Conservation (phyloP, 2,797 vertebrate species). For the Gallirallus australis region DNA sequence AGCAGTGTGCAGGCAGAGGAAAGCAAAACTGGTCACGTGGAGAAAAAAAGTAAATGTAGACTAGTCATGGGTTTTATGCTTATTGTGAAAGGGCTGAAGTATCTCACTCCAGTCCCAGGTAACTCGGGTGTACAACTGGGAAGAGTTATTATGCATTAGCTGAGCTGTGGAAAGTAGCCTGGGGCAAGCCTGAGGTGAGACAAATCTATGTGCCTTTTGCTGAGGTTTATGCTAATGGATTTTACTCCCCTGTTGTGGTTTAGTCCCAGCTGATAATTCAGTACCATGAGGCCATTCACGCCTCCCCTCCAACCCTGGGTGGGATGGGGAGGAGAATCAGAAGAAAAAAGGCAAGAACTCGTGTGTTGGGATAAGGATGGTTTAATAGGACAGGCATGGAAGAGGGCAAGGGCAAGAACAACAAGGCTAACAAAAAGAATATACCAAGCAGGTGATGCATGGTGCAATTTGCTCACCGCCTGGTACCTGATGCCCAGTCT, state of each 20-base stretch:
- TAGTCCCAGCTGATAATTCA: too few relatives aligned
- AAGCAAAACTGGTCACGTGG: neutral
- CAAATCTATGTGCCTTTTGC: neutral
- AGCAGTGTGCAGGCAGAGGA: neutral
- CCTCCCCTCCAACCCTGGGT: too few relatives aligned
- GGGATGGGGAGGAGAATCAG: too few relatives aligned
- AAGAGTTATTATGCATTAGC: neutral
- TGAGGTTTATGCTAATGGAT: neutral
- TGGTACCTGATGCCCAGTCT: too few relatives aligned
- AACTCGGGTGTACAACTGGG: neutral
- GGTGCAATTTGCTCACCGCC: too few relatives aligned
- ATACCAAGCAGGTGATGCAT: too few relatives aligned
- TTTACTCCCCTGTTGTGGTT: neutral
- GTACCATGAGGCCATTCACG: too few relatives aligned
- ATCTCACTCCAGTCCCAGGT: neutral
- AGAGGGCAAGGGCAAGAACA: too few relatives aligned
- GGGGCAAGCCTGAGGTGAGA: neutral
- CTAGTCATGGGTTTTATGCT: neutral
- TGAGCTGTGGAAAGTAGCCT: neutral
- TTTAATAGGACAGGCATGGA: too few relatives aligned
- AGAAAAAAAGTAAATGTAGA: neutral
- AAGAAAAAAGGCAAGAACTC: too few relatives aligned
- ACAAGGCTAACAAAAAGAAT: too few relatives aligned
- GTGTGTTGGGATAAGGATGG: too few relatives aligned
- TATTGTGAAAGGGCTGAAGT: neutral